These are phyloP conservation scores for Cotesia congregata DNA, from an alignment of 2,888 invertebrate genomes.

Conservation along the genomic window DNA sequence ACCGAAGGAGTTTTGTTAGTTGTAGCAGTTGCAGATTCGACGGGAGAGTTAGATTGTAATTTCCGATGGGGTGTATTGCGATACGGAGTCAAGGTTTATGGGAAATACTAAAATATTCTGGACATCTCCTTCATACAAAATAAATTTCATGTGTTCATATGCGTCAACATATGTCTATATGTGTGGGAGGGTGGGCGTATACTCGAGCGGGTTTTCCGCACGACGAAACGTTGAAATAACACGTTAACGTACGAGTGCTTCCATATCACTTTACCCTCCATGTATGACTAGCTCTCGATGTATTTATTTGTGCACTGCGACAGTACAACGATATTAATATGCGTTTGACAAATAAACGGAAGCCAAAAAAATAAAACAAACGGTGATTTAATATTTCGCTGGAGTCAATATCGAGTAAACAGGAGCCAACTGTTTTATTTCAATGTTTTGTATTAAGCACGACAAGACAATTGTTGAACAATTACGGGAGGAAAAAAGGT, in stretches of 20 bases:
- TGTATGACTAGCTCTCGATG: neutral
- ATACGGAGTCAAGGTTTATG: constrained; percentile 1
- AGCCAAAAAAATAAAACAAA: neutral
- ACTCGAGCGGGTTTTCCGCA: constrained; percentile 22
- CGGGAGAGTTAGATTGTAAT: constrained; percentile 23
- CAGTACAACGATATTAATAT: neutral
- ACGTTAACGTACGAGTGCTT: constrained; percentile 17
- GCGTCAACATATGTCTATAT: constrained; percentile 19
- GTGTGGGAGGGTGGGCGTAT: neutral
- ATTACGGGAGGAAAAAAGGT: neutral
- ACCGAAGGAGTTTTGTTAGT: constrained; percentile 53
- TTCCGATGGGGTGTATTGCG: constrained; percentile 35
- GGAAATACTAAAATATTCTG: constrained; percentile 37
- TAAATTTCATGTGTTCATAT: constrained; percentile 14
- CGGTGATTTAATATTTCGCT: neutral
- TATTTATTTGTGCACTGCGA: neutral
- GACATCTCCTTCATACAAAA: constrained; percentile 28
- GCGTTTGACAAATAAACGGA: neutral
- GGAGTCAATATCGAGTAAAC: neutral
- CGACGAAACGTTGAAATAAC: constrained; percentile 23
- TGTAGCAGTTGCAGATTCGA: constrained; percentile 42
- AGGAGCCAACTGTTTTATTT: neutral
- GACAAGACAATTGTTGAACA: neutral
- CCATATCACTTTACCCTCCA: constrained; percentile 18
- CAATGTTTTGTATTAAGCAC: neutral